Evolutionary conservation across 1,140 invertebrate species (phyloP), one percentile per base, ranked within the genome.

Genomic region (Trialeurodes vaporariorum): DNA sequence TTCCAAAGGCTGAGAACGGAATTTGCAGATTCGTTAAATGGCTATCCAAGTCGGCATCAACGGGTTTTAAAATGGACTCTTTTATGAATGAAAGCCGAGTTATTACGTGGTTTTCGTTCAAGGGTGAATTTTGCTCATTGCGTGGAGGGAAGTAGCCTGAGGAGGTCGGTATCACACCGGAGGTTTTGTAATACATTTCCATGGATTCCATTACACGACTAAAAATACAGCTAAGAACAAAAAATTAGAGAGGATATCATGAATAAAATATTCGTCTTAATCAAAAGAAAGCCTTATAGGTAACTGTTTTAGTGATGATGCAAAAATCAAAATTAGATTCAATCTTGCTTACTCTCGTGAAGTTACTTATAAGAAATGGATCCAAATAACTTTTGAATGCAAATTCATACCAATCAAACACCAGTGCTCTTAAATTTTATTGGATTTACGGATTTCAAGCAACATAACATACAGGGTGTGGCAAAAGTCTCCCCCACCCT

Each of bases 1-100:
- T 91, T 70, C 90, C 90, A 79, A 89, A 92, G 26, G 91, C 81
- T 73, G 91, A 87, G 73, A 90, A 82, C 34, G 88, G 83, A 71
- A 92, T 90, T 71, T 90, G 86, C 71, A 89, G 79, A 67, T 82
- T 78, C 24, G 82, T 78, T 13, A 92, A 78, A 81, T 90, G 87
- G 65, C 81, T 74, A 62, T 85, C 84, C 49, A 92, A 77, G 68
- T 87, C 83, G 2, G 79, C 75, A 77, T 91, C 89, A 72, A 82
- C 77, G 64, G 83, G 82, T 70, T 83, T 80, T 21, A 92, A 77
- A 49, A 87, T 82, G 67, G 85, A 82, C 72, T 90, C 86, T 72
- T 84, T 82, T 59, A 92, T 87, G 24, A 81, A 79, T 27, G 87
- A 86, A 68, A 92, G 76, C 75, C 71, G 71, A 2, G 67, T 61